These are phyloP conservation scores for Drosophila neotestacea DNA, from an alignment of 2,888 invertebrate genomes.

Conservation along the genomic window DNA sequence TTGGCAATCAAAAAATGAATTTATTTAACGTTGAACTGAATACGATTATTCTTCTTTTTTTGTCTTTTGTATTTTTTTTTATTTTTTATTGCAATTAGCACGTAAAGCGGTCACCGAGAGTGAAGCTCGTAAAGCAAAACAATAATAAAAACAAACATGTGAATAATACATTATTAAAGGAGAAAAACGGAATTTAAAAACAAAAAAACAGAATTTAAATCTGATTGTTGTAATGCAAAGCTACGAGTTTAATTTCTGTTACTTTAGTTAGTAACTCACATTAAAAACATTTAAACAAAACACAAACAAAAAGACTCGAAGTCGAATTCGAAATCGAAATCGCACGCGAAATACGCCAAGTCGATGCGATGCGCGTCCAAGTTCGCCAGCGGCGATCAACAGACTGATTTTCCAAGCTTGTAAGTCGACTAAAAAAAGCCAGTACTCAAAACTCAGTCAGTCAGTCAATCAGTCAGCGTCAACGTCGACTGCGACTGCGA, in stretches of 20 bases:
- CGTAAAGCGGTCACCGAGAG: slow-evolving; percentile 23
- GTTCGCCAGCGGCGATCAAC: slow-evolving; percentile 75
- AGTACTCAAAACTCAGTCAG: not conserved
- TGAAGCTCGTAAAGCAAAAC: not conserved
- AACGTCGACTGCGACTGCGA: slow-evolving; percentile 9
- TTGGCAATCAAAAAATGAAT: slow-evolving; percentile 7
- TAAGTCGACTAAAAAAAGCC: slow-evolving; percentile 53
- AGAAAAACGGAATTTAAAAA: not conserved
- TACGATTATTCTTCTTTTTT: slow-evolving; percentile 11
- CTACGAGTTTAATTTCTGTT: not conserved
- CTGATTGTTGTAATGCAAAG: not conserved
- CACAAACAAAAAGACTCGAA: slow-evolving; percentile 25
- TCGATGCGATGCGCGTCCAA: slow-evolving; percentile 64
- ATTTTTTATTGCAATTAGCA: slow-evolving; percentile 44
- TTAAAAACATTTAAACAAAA: slow-evolving; percentile 53
- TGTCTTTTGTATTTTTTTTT: slow-evolving; percentile 9
- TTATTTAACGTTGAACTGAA: slow-evolving; percentile 5
- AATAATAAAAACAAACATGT: slow-evolving; percentile 1
- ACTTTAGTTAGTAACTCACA: slow-evolving; percentile 55
- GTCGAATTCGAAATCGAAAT: slow-evolving; percentile 4
- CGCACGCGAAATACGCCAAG: slow-evolving; percentile 8
- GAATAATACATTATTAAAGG: not conserved
- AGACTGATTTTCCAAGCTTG: slow-evolving; percentile 69
- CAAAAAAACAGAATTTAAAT: not conserved
- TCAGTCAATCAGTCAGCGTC: not conserved